Evolutionary conservation across 2,797 vertebrate genomes (phyloP).

Genomic region (Sebastes steindachneri): DNA sequence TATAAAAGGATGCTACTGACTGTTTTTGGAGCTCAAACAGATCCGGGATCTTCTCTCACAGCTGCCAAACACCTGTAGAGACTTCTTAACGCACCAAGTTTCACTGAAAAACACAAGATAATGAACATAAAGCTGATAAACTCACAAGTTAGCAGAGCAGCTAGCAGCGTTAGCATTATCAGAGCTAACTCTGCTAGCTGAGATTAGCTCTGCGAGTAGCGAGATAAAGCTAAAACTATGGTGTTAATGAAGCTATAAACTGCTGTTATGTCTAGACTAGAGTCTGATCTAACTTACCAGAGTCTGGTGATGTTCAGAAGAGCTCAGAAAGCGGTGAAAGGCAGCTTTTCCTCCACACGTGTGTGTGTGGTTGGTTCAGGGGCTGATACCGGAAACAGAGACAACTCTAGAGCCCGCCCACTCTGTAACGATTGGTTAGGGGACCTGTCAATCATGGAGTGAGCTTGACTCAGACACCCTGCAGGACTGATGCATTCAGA

Average conservation of each 20-base stretch:
- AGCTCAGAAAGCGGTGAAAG: neutral
- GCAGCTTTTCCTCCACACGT: constrained; percentile 39
- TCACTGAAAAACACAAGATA: neutral
- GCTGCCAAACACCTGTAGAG: neutral
- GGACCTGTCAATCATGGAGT: constrained; percentile 16
- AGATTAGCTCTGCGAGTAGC: neutral
- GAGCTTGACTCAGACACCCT: too few species aligned
- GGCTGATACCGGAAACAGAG: constrained; percentile 65
- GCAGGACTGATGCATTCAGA: too few species aligned
- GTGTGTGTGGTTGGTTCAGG: constrained; percentile 26
- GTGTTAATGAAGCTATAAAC: neutral
- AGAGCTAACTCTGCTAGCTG: neutral
- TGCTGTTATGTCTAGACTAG: fast-evolving
- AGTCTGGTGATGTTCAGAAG: constrained; percentile 1
- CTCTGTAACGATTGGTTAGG: constrained; percentile 11
- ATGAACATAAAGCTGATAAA: neutral
- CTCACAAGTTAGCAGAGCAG: constrained; percentile 40
- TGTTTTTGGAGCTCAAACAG: neutral
- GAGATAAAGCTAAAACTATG: neutral
- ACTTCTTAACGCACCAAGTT: neutral
- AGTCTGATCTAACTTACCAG: constrained; percentile 24
- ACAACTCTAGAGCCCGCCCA: constrained; percentile 34
- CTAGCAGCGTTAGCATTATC: constrained; percentile 15
- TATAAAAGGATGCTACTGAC: constrained; percentile 17
- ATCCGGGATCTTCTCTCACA: neutral